Percentiles rank a stretch among this genome's conserved stretches.
These are phyloP conservation scores for Lithobates pipiens DNA, from an alignment of 2,797 vertebrate genomes.

Conservation along the genomic window DNA sequence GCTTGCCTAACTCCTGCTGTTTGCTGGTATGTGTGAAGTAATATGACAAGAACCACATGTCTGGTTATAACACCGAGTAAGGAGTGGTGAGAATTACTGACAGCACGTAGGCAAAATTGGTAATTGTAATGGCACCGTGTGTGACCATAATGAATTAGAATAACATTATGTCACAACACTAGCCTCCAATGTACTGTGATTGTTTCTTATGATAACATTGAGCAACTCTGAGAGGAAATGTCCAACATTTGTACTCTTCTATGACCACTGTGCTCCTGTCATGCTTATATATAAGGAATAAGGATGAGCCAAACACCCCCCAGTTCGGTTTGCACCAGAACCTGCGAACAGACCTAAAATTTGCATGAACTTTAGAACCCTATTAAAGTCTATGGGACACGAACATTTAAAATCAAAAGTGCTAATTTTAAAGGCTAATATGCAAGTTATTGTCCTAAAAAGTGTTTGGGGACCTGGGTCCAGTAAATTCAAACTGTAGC, in stretches of 20 bases:
- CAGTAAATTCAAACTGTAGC: too few relatives aligned
- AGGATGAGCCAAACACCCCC: too few relatives aligned
- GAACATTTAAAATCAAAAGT: too few relatives aligned
- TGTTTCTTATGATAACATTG: neutral
- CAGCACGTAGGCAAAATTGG: neutral
- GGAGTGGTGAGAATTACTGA: neutral
- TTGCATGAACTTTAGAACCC: too few relatives aligned
- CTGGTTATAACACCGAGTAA: neutral
- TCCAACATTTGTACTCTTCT: neutral
- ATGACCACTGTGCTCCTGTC: neutral
- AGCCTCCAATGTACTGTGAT: neutral
- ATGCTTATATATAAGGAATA: neutral
- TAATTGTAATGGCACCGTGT: neutral
- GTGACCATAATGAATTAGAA: neutral
- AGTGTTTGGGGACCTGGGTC: too few relatives aligned
- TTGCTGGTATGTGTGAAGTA: too few relatives aligned
- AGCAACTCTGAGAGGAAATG: neutral
- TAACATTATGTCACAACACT: neutral
- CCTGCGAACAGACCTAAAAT: too few relatives aligned
- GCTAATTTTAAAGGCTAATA: too few relatives aligned
- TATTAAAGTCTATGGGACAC: too few relatives aligned
- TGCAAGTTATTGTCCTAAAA: too few relatives aligned
- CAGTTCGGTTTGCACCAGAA: too few relatives aligned
- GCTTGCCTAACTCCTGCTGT: neutral
- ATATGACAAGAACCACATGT: too few relatives aligned